A percentile compares a stretch with the other conserved stretches of the same genome.
phyloP scores from a whole-genome alignment of 2,888 invertebrate genomes.

The Cataglyphis albicans region DNA sequence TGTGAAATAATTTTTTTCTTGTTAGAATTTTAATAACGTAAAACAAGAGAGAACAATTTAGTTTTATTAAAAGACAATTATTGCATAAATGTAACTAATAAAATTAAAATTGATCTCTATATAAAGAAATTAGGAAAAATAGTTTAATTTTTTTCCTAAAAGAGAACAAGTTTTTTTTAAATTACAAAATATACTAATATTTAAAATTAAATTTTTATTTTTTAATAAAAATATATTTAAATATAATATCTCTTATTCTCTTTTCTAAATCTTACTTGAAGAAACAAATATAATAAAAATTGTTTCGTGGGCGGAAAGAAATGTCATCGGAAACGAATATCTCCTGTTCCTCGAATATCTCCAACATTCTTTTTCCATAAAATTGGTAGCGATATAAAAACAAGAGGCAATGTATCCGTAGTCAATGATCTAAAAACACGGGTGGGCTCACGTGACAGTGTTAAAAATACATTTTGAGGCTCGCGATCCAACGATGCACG shows the following conservation, averaged over 20 bases:
- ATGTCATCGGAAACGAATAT: background rate
- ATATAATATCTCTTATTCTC: no score
- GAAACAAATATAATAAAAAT: background rate
- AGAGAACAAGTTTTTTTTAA: no score
- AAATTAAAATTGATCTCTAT: no score
- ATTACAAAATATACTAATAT: background rate
- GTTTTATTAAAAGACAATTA: no score
- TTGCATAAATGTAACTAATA: no score
- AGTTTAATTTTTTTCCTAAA: no score
- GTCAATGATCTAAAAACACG: background rate
- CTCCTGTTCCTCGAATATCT: background rate
- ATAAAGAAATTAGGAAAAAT: no score
- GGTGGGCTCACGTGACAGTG: background rate
- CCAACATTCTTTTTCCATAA: background rate
- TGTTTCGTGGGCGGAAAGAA: background rate
- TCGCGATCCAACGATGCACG: background rate
- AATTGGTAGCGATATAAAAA: conserved; percentile 8
- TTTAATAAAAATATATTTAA: background rate
- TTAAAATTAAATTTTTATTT: no score
- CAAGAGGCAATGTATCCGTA: background rate
- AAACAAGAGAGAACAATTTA: no score
- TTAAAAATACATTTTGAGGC: background rate
- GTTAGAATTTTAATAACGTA: no score
- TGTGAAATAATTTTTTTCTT: no score
- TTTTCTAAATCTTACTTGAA: no score